phyloP scores from a whole-genome alignment of 2,888 invertebrate species.

The Pammene fasciana region DNA sequence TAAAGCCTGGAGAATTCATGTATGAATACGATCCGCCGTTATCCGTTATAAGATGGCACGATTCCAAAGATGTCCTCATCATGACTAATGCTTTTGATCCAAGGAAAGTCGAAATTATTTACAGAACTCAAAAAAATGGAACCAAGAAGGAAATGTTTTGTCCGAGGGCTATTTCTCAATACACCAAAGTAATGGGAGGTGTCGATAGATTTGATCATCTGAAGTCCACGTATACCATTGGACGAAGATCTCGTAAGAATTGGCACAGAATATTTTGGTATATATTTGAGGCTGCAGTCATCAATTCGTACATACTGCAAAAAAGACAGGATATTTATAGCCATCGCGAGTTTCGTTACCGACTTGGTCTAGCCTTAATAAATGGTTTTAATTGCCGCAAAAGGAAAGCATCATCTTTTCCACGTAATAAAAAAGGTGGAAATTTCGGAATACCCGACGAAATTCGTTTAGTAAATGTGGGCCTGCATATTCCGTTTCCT shows the following conservation, averaged over 20 bases:
- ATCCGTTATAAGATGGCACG: constrained; percentile 41
- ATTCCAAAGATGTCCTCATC: constrained; percentile 43
- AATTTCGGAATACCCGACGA: constrained; percentile 3
- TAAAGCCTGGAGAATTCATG: constrained; percentile 36
- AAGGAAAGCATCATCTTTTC: constrained; percentile 6
- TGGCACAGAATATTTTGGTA: constrained; percentile 16
- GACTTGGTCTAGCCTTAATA: constrained; percentile 14
- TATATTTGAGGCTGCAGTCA: constrained; percentile 8
- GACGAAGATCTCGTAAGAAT: constrained; percentile 12
- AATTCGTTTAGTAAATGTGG: constrained; percentile 4
- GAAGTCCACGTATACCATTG: constrained; percentile 10
- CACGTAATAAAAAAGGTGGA: constrained; percentile 6
- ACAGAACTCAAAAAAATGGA: constrained; percentile 28
- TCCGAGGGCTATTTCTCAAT: constrained; percentile 11
- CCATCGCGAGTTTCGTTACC: constrained; percentile 3
- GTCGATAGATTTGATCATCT: constrained; percentile 14
- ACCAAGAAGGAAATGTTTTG: constrained; percentile 11
- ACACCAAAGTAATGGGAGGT: constrained; percentile 12
- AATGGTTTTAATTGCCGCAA: constrained; percentile 10
- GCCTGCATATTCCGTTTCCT: constrained; percentile 9
- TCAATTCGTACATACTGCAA: constrained; percentile 13
- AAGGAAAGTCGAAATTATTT: constrained; percentile 35
- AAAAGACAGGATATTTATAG: constrained; percentile 4
- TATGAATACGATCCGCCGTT: constrained; percentile 32
- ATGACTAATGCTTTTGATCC: constrained; percentile 42